Evolutionary conservation across 2,797 vertebrate species (phyloP).

Genomic region (Rhadinocentrus ornatus): DNA sequence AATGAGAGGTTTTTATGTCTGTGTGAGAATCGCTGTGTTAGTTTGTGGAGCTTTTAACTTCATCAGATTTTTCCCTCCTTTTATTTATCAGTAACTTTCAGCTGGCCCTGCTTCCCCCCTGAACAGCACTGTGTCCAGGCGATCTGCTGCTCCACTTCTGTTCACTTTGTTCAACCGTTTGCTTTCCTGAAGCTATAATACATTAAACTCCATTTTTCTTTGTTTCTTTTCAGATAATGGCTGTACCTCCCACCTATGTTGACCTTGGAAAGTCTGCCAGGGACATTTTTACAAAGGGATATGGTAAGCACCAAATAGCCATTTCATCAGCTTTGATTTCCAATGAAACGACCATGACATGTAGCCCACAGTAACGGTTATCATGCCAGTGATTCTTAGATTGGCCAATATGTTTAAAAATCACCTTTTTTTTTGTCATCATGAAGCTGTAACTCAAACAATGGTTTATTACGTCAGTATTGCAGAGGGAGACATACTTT

Average conservation of each 20-base stretch:
- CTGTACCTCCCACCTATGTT: slow-evolving; percentile 91
- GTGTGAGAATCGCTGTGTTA: too few relatives aligned
- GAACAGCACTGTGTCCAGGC: not conserved
- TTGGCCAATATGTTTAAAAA: too few relatives aligned
- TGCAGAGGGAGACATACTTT: too few relatives aligned
- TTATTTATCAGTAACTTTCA: slow-evolving; percentile 35
- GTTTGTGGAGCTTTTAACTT: too few relatives aligned
- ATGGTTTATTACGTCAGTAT: too few relatives aligned
- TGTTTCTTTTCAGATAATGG: slow-evolving; percentile 87
- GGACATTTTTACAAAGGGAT: slow-evolving; percentile 97
- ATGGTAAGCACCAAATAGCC: slow-evolving; percentile 84
- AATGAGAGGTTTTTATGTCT: not conserved
- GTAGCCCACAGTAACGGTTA: not conserved
- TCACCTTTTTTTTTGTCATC: too few relatives aligned
- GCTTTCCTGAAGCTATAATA: slow-evolving; percentile 7
- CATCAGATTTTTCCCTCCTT: slow-evolving; percentile 13
- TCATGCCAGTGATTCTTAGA: too few relatives aligned
- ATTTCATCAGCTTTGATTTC: not conserved
- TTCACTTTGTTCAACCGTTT: not conserved
- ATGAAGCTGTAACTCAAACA: too few relatives aligned
- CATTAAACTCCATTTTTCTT: not conserved
- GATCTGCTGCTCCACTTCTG: slow-evolving; percentile 19
- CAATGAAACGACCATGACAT: not conserved
- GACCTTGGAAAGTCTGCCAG: slow-evolving; percentile 96
- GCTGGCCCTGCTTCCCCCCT: not conserved